These are phyloP conservation scores for Syrmaticus mikado DNA, from an alignment of 2,113 vertebrate species.

Conservation along the genomic window DNA sequence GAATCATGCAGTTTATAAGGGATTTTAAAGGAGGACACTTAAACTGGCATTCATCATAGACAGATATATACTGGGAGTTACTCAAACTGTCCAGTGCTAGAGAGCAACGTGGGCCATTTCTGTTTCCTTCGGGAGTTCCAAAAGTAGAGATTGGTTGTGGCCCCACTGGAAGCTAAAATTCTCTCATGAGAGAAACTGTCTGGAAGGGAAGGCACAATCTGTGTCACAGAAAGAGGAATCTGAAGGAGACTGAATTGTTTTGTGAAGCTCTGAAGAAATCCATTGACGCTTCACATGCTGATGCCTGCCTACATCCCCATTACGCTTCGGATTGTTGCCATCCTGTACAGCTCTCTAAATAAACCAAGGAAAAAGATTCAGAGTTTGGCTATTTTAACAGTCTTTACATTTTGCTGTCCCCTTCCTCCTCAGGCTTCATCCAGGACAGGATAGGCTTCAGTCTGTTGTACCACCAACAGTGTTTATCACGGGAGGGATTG, in stretches of 20 bases:
- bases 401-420: neutral
- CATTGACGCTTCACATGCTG: rapidly evolving
- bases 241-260: neutral
- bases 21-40: too few relatives aligned
- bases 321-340: rapidly evolving
- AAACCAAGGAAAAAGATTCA: neutral
- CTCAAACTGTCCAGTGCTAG: rapidly evolving
- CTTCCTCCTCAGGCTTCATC: neutral
- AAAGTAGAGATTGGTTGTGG: neutral
- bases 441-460: neutral
- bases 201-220: neutral
- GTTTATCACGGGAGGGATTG: neutral
- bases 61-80: neutral
- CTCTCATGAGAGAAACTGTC: neutral
- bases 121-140: neutral
- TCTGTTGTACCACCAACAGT: neutral
- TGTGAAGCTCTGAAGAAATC: neutral
- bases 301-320: neutral
- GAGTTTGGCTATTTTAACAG: neutral
- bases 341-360: too few relatives aligned
- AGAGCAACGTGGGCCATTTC: rapidly evolving
- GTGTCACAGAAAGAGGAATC: neutral
- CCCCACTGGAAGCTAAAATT: neutral
- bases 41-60: neutral
- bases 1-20: neutral